Conservation (phyloP, 2,888 invertebrate genomes). For the Anoncus sp. region DNA sequence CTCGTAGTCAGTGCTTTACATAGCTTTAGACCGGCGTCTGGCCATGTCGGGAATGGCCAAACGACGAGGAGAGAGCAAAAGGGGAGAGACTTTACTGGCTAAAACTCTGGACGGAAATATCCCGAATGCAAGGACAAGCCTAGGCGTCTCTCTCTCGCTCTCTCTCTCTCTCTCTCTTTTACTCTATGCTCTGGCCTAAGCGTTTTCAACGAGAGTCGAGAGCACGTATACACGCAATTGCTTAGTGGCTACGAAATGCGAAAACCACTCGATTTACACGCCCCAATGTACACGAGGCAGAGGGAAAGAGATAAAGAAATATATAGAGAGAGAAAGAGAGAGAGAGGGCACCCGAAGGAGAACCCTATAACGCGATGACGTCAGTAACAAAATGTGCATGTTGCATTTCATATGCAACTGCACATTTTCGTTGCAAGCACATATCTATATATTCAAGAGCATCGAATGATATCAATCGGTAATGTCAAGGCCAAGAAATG, state of each 20-base stretch:
- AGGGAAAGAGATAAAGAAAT: neutral
- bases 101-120: conserved; percentile 81
- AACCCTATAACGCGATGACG: conserved; percentile 23
- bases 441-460: neutral
- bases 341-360: too few species aligned
- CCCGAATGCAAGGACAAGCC: conserved; percentile 80
- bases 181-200: conserved; percentile 18
- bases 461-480: conserved; percentile 41
- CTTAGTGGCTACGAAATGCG: conserved; percentile 26
- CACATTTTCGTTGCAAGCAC: neutral
- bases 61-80: conserved; percentile 57
- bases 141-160: conserved; percentile 34
- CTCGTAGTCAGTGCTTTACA: conserved; percentile 71
- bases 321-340: too few species aligned
- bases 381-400: conserved; percentile 1
- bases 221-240: conserved; percentile 19
- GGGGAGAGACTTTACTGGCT: conserved; percentile 79
- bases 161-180: conserved; percentile 29
- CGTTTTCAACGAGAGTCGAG: conserved; percentile 28
- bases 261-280: conserved; percentile 37
- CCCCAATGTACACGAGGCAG: neutral
- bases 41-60: conserved; percentile 79
- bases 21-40: conserved; percentile 78
- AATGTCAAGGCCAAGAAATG: conserved; percentile 51
- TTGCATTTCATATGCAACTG: neutral